Percentiles rank a stretch among this genome's conserved stretches.
Conservation (phyloP, 2,888 invertebrate species). For the Acleris sparsana region DNA sequence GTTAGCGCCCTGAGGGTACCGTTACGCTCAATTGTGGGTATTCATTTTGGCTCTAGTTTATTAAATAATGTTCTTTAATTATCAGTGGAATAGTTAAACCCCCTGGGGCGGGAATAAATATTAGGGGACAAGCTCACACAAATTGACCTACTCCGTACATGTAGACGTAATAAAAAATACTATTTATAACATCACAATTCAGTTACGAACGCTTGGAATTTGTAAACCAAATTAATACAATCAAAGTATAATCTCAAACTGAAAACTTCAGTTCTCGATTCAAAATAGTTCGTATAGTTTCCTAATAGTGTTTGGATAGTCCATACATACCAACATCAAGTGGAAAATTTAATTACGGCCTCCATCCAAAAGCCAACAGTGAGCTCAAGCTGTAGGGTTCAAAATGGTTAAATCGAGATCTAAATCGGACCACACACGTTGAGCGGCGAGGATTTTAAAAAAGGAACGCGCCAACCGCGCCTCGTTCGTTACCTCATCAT, state of each 20-base stretch:
- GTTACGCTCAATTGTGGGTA: slow-evolving; percentile 6
- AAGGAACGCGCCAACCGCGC: slow-evolving; percentile 80
- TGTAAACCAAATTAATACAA: not conserved
- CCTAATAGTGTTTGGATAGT: slow-evolving; percentile 36
- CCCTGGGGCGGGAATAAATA: too few species aligned
- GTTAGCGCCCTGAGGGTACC: slow-evolving; percentile 38
- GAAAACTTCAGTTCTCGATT: slow-evolving; percentile 34
- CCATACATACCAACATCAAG: slow-evolving; percentile 50
- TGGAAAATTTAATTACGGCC: slow-evolving; percentile 42
- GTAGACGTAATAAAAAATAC: too few species aligned
- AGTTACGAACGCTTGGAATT: too few species aligned
- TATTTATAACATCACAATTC: too few species aligned
- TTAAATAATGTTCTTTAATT: too few species aligned
- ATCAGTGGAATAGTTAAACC: too few species aligned
- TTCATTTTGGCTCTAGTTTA: not conserved
- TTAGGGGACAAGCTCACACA: too few species aligned
- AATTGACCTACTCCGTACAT: too few species aligned
- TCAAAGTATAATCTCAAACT: slow-evolving; percentile 19
- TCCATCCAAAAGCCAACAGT: slow-evolving; percentile 39
- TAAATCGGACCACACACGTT: slow-evolving; percentile 76
- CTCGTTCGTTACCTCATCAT: slow-evolving; percentile 82
- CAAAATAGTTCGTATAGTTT: slow-evolving; percentile 33
- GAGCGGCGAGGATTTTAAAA: slow-evolving; percentile 74
- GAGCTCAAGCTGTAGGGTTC: slow-evolving; percentile 34
- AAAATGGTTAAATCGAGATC: slow-evolving; percentile 39